phyloP scores from a whole-genome alignment of 2,113 vertebrate genomes.

The Penelope pileata region DNA sequence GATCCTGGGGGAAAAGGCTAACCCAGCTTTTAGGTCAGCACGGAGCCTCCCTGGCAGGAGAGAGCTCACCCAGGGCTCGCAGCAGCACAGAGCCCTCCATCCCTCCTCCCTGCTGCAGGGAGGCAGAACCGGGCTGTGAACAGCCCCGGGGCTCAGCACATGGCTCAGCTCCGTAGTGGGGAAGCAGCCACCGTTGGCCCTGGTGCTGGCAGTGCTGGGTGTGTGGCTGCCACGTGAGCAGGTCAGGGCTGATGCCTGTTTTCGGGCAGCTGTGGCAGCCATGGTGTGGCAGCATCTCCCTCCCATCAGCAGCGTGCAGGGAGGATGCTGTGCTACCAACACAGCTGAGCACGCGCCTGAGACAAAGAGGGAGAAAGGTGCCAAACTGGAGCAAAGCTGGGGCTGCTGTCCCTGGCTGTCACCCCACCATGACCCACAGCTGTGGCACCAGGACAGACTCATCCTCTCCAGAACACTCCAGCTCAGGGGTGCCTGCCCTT shows the following conservation, averaged over 20 bases:
- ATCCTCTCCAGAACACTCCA: not conserved
- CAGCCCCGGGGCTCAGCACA: not conserved
- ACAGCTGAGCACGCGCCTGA: not conserved
- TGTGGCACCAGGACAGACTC: not conserved
- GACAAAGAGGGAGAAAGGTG: not conserved
- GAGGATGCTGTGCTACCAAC: not conserved
- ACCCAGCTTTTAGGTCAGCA: not conserved
- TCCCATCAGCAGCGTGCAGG: not conserved
- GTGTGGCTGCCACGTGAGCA: not conserved
- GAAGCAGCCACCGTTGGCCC: not conserved
- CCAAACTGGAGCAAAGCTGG: conserved; percentile 13
- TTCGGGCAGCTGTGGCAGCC: conserved; percentile 17
- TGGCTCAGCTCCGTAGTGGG: too few relatives aligned
- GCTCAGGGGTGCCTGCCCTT: not conserved
- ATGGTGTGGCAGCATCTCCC: not conserved
- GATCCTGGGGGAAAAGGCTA: not conserved
- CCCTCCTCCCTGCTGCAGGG: not conserved
- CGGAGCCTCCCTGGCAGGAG: not conserved
- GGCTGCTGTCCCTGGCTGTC: not conserved
- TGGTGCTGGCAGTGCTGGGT: not conserved
- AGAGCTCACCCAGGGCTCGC: accelerated
- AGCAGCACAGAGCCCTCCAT: not conserved
- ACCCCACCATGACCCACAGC: not conserved
- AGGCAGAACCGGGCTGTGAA: accelerated
- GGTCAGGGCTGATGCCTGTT: not conserved